Conservation (phyloP, 2,888 invertebrate species). For the Petrolisthes cinctipes region DNA sequence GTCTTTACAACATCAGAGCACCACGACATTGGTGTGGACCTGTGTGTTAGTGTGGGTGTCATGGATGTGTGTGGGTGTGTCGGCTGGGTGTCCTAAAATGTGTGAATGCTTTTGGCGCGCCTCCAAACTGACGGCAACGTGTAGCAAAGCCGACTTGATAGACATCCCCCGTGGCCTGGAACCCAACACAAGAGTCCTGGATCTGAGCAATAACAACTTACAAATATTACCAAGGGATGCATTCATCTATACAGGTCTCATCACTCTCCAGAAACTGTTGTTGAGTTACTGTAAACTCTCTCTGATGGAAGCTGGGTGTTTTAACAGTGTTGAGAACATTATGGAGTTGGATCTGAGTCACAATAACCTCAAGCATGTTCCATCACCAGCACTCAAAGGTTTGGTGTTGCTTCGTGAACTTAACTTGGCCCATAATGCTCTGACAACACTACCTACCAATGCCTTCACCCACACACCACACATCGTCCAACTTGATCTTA, state of each 20-base stretch:
- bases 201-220: slow-evolving; percentile 88
- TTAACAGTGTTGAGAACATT: slow-evolving; percentile 87
- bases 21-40: slow-evolving; percentile 42
- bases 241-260: slow-evolving; percentile 83
- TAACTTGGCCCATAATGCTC: slow-evolving; percentile 85
- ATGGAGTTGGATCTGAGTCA: slow-evolving; percentile 89
- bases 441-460: slow-evolving; percentile 69
- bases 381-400: slow-evolving; percentile 82
- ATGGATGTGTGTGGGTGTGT: slow-evolving; percentile 70
- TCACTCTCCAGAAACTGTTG: slow-evolving; percentile 89
- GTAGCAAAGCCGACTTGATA: slow-evolving; percentile 85
- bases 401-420: slow-evolving; percentile 86
- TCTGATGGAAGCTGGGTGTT: slow-evolving; percentile 86
- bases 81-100: slow-evolving; percentile 73
- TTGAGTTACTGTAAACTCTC: slow-evolving; percentile 86
- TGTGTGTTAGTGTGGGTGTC: slow-evolving; percentile 44
- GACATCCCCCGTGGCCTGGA: slow-evolving; percentile 88
- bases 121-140: slow-evolving; percentile 90
- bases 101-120: slow-evolving; percentile 92
- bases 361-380: slow-evolving; percentile 84
- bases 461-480: slow-evolving; percentile 75
- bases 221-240: slow-evolving; percentile 85
- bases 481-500: slow-evolving; percentile 80
- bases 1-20: slow-evolving; percentile 41
- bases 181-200: slow-evolving; percentile 89